phyloP scores from a whole-genome alignment of 2,888 invertebrate genomes.

The Zygaena filipendulae region DNA sequence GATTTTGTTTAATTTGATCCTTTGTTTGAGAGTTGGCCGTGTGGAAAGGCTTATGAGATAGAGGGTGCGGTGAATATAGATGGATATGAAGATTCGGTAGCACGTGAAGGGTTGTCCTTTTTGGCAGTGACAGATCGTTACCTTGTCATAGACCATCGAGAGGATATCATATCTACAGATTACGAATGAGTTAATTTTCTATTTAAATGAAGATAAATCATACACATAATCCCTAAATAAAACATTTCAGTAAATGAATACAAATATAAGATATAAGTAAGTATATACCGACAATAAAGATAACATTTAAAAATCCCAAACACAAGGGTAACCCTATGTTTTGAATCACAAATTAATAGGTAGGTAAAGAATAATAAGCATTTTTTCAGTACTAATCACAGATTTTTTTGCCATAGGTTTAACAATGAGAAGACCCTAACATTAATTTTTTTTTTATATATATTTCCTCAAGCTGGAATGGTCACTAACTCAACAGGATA shows the following conservation, averaged over 20 bases:
- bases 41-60: constrained; percentile 50
- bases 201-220: constrained; percentile 1
- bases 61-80: constrained; percentile 29
- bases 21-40: constrained; percentile 59
- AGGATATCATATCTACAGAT: too few relatives aligned
- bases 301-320: not conserved
- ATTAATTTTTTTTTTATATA: too few relatives aligned
- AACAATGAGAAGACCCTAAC: too few relatives aligned
- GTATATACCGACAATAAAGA: too few relatives aligned
- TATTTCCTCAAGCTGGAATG: too few relatives aligned
- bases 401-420: too few relatives aligned
- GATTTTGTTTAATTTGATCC: constrained; percentile 66
- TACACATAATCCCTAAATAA: too few relatives aligned
- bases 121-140: constrained; percentile 45
- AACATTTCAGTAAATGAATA: not conserved
- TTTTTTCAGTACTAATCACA: too few relatives aligned
- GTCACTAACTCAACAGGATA: too few relatives aligned
- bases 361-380: too few relatives aligned
- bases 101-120: constrained; percentile 37
- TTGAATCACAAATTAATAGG: too few relatives aligned
- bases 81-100: constrained; percentile 41
- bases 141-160: too few relatives aligned
- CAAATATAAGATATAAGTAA: not conserved
- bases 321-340: constrained; percentile 1
- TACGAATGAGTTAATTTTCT: not conserved